Evolutionary conservation across 2,888 invertebrate genomes (phyloP).

Genomic region (Zygogramma bicolorata): DNA sequence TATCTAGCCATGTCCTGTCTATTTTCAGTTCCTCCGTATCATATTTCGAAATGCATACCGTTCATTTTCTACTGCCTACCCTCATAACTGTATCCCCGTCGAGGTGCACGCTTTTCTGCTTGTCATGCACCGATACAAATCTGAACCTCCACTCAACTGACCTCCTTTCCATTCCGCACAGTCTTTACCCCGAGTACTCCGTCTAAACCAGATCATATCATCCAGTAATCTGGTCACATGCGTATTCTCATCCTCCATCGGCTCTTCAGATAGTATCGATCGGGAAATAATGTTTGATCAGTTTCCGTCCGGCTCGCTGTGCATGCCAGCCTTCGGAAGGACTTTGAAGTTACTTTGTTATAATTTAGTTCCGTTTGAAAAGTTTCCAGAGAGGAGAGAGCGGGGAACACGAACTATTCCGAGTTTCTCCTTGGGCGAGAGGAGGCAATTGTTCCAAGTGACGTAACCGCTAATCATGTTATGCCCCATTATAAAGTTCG

Average conservation of each 20-base stretch:
- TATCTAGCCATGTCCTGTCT: too few species aligned
- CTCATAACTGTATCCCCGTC: neutral
- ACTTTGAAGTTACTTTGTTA: constrained; percentile 63
- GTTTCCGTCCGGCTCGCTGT: constrained; percentile 21
- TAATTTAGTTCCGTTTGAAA: constrained; percentile 62
- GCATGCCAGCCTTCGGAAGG: constrained; percentile 41
- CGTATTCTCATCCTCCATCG: neutral
- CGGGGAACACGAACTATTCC: constrained; percentile 44
- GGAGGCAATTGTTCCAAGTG: constrained; percentile 71
- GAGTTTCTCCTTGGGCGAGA: constrained; percentile 57
- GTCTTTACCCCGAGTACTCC: neutral
- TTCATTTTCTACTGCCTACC: neutral
- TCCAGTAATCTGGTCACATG: constrained; percentile 6
- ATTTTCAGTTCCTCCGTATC: neutral
- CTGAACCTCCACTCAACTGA: neutral
- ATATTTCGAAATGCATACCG: too few species aligned
- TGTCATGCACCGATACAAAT: neutral
- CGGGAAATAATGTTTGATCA: constrained; percentile 10
- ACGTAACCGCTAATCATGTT: constrained; percentile 69
- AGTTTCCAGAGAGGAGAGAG: constrained; percentile 49
- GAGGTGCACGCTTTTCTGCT: neutral
- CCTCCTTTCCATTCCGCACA: neutral
- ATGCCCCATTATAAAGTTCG: constrained; percentile 67
- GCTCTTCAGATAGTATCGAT: constrained; percentile 6
- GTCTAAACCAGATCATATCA: neutral